Conservation (phyloP, 2,113 vertebrate species). For the Oplegnathus fasciatus region DNA sequence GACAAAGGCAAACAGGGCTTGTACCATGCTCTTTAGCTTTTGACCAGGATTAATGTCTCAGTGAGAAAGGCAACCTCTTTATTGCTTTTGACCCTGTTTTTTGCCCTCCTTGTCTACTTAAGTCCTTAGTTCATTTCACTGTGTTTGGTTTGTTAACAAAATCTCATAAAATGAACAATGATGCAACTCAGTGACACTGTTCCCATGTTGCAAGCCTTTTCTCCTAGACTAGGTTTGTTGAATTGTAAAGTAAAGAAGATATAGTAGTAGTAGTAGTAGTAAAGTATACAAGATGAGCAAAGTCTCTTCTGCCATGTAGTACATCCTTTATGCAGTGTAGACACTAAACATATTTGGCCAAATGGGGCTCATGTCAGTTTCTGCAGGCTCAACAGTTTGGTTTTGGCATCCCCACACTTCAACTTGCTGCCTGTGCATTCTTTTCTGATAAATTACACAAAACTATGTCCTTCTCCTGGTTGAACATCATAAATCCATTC, state of each 20-base stretch:
- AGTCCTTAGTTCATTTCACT: constrained; percentile 24
- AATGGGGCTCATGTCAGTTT: constrained; percentile 15
- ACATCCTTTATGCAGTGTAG: background rate
- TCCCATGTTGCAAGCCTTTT: background rate
- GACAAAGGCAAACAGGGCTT: constrained; percentile 16
- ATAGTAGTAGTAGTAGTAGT: background rate
- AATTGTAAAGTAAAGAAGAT: background rate
- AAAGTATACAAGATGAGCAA: background rate
- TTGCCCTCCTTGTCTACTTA: constrained; percentile 34
- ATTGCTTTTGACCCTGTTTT: constrained; percentile 55
- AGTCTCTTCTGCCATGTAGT: background rate
- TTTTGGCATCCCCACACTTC: constrained; percentile 18
- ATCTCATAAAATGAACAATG: constrained; percentile 13
- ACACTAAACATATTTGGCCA: background rate
- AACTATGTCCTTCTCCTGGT: background rate
- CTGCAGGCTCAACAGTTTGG: constrained; percentile 10
- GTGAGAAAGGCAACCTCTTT: constrained; percentile 22
- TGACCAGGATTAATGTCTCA: constrained; percentile 26
- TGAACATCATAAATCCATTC: background rate
- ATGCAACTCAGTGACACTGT: background rate
- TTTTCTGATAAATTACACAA: constrained; percentile 5
- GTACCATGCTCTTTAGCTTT: constrained; percentile 31
- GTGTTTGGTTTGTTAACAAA: constrained; percentile 28
- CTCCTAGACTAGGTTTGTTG: background rate
- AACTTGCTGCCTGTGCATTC: background rate